Conservation (phyloP, 2,113 vertebrate genomes). For the Puma concolor region DNA sequence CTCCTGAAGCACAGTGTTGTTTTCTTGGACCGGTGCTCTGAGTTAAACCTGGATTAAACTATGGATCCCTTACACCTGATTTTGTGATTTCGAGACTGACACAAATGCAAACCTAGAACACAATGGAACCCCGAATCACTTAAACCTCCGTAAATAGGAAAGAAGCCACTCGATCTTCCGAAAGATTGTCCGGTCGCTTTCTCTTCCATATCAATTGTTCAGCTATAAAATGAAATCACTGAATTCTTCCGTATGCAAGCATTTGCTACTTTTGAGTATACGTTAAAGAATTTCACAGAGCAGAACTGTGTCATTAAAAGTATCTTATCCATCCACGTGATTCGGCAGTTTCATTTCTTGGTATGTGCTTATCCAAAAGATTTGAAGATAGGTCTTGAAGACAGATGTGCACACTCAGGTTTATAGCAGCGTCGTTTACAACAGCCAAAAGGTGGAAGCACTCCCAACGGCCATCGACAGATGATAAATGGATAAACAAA, state of each 20-base stretch:
- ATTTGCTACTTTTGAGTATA: background rate
- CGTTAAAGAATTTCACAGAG: slow-evolving; percentile 1
- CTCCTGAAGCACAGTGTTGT: slow-evolving; percentile 51
- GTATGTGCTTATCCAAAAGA: background rate
- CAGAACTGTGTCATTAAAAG: background rate
- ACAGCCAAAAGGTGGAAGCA: background rate
- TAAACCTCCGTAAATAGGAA: slow-evolving; percentile 18
- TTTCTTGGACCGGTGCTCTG: slow-evolving; percentile 57
- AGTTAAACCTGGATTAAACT: slow-evolving; percentile 67
- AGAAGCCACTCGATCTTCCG: slow-evolving; percentile 69
- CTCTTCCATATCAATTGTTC: slow-evolving; percentile 60
- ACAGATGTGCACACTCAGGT: background rate
- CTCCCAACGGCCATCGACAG: background rate
- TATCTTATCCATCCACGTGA: background rate
- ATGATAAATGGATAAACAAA: background rate
- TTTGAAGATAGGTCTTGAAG: background rate
- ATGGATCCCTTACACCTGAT: slow-evolving; percentile 67
- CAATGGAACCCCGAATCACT: slow-evolving; percentile 59
- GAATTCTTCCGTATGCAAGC: background rate
- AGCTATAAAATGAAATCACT: slow-evolving; percentile 17
- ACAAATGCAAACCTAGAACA: background rate
- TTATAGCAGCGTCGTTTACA: background rate
- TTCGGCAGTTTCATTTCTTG: background rate
- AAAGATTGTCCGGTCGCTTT: slow-evolving; percentile 47
- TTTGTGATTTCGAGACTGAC: slow-evolving; percentile 59